Conservation (phyloP, 2,113 vertebrate genomes). For the Leptobrachium ailaonicum region DNA sequence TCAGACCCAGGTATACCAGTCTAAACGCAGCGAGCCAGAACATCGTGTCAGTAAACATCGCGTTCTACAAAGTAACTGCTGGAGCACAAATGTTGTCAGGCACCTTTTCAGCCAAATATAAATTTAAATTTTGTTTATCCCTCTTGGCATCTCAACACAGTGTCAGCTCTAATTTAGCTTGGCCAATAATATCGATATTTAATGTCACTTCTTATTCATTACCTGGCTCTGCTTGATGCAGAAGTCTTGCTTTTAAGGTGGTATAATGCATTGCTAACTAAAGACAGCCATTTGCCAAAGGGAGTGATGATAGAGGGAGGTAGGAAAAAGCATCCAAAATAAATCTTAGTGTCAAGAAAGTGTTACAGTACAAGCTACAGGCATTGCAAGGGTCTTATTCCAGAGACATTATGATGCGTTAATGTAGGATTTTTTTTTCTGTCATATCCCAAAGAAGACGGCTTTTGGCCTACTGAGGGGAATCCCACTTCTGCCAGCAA, state of each 20-base stretch:
- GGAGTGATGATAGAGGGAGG: background rate
- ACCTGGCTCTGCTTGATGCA: slow-evolving; percentile 58
- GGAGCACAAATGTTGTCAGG: slow-evolving; percentile 70
- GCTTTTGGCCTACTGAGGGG: too few species aligned
- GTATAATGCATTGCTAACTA: slow-evolving; percentile 54
- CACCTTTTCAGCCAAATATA: slow-evolving; percentile 60
- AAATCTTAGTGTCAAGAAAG: too few species aligned
- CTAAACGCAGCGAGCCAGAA: background rate
- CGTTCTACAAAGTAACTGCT: slow-evolving; percentile 47
- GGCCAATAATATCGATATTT: slow-evolving; percentile 72
- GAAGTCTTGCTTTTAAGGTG: slow-evolving; percentile 63
- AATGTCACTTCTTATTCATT: slow-evolving; percentile 73
- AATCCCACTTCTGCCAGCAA: too few species aligned
- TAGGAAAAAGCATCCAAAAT: background rate
- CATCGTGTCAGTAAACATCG: background rate
- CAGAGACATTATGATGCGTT: too few species aligned
- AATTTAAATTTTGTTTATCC: slow-evolving; percentile 70
- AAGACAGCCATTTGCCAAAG: slow-evolving; percentile 23
- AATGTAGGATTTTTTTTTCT: too few species aligned
- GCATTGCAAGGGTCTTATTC: too few species aligned
- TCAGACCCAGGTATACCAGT: background rate
- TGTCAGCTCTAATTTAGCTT: slow-evolving; percentile 70
- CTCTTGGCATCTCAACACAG: slow-evolving; percentile 58
- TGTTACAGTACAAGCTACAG: too few species aligned
- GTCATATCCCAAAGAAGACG: too few species aligned